Percentiles rank a stretch among this genome's conserved stretches.
phyloP scores from a whole-genome alignment of 2,113 vertebrate genomes.

The Tragulus kanchil region DNA sequence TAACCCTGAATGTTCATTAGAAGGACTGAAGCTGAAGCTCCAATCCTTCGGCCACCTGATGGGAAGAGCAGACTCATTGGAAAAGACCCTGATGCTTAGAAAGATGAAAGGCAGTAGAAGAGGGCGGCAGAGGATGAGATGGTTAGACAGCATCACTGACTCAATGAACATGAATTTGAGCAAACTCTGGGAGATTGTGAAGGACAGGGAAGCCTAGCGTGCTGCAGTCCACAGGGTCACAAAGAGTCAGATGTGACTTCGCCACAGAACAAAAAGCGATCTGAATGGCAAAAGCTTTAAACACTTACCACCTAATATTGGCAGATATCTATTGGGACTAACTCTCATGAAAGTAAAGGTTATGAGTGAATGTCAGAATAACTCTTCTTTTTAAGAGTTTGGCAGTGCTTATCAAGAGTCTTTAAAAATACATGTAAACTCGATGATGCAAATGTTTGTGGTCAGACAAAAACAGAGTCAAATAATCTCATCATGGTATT shows the following conservation, averaged over 20 bases:
- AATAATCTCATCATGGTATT: not conserved
- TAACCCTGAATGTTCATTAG: not conserved
- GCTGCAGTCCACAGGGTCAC: not conserved
- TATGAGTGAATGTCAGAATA: not conserved
- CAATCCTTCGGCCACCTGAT: not conserved
- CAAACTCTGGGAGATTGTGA: not conserved
- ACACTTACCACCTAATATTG: not conserved
- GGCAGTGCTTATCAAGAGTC: no score
- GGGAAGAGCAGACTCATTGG: not conserved
- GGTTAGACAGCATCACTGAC: not conserved
- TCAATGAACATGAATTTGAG: not conserved
- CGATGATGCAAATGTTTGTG: not conserved
- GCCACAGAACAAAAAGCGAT: not conserved
- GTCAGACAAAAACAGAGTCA: not conserved
- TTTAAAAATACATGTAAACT: not conserved
- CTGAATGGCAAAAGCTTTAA: not conserved
- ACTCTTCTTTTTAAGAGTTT: not conserved
- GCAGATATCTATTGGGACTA: no score
- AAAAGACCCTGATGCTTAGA: not conserved
- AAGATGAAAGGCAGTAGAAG: not conserved
- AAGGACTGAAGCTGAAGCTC: not conserved
- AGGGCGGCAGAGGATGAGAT: not conserved
- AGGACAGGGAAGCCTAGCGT: not conserved
- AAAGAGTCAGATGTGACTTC: not conserved
- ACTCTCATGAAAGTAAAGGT: not conserved